Conservation (phyloP, 2,797 vertebrate genomes). For the Malacoctenus gilli region DNA sequence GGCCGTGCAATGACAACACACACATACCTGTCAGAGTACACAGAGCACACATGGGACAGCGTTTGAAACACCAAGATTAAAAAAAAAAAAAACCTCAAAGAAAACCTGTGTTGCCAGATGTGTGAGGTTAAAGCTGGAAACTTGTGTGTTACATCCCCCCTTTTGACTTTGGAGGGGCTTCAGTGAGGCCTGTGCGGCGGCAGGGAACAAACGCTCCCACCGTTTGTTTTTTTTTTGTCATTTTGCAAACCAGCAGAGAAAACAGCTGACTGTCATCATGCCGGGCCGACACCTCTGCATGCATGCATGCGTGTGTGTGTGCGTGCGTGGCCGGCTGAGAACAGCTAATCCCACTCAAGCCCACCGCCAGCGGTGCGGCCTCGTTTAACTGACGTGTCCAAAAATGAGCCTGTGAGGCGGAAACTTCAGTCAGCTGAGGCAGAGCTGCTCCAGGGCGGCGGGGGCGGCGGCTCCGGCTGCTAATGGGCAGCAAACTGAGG, state of each 20-base stretch:
- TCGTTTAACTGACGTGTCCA: constrained; percentile 33
- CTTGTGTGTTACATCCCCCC: no score
- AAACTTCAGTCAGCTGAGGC: constrained; percentile 31
- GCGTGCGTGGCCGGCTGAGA: constrained; percentile 13
- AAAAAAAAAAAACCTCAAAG: no score
- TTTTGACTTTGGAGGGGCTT: no score
- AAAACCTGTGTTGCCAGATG: no score
- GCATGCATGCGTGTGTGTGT: constrained; percentile 1
- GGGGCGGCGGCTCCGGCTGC: no score
- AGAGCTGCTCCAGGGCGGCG: not conserved
- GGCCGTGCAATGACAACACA: constrained; percentile 41
- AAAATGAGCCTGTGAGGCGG: constrained; percentile 26
- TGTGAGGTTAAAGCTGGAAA: no score
- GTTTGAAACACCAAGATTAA: no score
- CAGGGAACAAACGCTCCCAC: no score
- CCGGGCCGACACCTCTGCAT: constrained; percentile 30
- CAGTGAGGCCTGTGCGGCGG: no score
- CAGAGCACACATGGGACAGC: not conserved
- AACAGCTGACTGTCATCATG: constrained; percentile 56
- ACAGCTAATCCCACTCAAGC: constrained; percentile 42
- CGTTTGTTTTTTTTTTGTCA: not conserved
- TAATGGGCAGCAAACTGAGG: no score
- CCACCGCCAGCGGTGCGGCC: not conserved
- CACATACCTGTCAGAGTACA: constrained; percentile 19
- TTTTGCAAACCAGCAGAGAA: constrained; percentile 45